Conservation (phyloP, 2,113 vertebrate species). For the Thermophis baileyi region DNA sequence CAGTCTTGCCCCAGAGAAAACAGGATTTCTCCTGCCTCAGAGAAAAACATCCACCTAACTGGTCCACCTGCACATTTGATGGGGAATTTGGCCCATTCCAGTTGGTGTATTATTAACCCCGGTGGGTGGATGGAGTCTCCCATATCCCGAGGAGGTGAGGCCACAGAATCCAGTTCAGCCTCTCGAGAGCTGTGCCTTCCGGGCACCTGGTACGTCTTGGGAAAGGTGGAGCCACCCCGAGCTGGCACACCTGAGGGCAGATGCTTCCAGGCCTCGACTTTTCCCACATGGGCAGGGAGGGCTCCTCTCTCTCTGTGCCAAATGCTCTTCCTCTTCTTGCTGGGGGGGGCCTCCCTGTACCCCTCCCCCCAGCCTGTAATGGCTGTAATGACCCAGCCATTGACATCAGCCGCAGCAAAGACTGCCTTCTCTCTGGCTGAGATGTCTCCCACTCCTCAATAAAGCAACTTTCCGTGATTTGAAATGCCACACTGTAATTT, state of each 20-base stretch:
- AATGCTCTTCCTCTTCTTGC: background rate
- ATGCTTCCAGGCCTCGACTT: background rate
- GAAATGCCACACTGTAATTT: too few species aligned
- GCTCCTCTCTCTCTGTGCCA: background rate
- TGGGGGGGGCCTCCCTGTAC: background rate
- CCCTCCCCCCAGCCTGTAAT: background rate
- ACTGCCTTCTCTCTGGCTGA: background rate
- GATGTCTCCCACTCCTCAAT: background rate
- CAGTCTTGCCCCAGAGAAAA: background rate
- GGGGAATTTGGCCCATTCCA: background rate
- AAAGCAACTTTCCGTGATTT: background rate
- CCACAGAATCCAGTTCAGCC: too few species aligned
- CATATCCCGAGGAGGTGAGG: background rate
- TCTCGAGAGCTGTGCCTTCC: too few species aligned
- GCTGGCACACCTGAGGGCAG: background rate
- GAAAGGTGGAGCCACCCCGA: background rate
- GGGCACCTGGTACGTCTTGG: background rate
- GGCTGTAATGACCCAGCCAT: background rate
- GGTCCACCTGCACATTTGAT: background rate
- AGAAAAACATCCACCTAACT: too few species aligned
- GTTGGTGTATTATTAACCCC: too few species aligned
- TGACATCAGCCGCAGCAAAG: background rate
- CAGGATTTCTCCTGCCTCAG: too few species aligned
- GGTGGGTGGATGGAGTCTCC: too few species aligned
- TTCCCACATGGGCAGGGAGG: background rate